A percentile compares a stretch with the other conserved stretches of the same genome.
These are phyloP conservation scores for Cheiracanthium punctorium DNA, from an alignment of 2,888 invertebrate genomes.

Conservation along the genomic window DNA sequence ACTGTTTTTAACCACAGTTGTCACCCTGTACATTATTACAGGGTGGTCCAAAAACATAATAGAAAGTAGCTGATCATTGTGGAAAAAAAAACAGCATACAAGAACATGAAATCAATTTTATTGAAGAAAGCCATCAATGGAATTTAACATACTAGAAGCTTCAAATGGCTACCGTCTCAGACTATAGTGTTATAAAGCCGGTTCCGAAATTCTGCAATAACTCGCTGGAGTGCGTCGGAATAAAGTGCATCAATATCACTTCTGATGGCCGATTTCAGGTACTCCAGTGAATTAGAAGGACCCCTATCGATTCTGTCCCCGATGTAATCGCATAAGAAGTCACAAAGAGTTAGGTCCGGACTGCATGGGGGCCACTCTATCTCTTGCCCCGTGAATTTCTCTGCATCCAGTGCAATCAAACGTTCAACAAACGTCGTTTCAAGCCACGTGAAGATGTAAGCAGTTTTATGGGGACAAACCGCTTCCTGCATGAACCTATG, in stretches of 20 bases:
- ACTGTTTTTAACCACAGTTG: too few species aligned
- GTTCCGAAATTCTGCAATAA: not conserved
- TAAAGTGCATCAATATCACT: not conserved
- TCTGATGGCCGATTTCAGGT: not conserved
- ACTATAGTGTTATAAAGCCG: too few species aligned
- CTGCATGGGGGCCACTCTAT: too few species aligned
- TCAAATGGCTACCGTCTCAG: not conserved
- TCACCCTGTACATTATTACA: too few species aligned
- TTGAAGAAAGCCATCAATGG: not conserved
- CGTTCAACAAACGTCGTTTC: not conserved
- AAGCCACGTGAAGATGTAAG: not conserved
- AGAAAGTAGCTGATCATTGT: not conserved
- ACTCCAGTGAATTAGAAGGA: not conserved
- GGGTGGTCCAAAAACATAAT: not conserved
- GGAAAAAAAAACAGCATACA: not conserved
- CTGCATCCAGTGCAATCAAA: not conserved
- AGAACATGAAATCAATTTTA: not conserved
- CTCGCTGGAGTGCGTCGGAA: not conserved
- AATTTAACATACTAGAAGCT: not conserved
- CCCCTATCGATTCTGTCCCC: too few species aligned
- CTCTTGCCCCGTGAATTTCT: too few species aligned
- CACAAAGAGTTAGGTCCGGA: not conserved
- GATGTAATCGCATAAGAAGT: not conserved
- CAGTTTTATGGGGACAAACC: not conserved
- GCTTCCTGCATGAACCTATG: not conserved